These are phyloP conservation scores for Hyalella azteca DNA, from an alignment of 2,888 invertebrate genomes.

Conservation along the genomic window DNA sequence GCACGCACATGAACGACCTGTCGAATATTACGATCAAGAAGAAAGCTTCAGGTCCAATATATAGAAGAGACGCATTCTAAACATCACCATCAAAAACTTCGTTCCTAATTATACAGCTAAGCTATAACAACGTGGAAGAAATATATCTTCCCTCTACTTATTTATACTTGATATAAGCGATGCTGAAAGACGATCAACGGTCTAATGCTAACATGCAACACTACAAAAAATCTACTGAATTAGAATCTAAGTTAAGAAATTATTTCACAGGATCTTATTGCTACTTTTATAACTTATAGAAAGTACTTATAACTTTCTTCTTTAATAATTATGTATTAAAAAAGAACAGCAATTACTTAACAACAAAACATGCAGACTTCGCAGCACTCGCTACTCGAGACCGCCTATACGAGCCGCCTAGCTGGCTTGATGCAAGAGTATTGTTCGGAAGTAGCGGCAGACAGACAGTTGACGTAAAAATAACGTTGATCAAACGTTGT, in stretches of 20 bases:
- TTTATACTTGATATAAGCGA: not conserved
- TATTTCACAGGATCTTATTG: constrained; percentile 1
- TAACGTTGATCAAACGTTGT: not conserved
- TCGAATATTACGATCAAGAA: too few species aligned
- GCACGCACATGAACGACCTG: too few species aligned
- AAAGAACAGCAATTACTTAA: not conserved
- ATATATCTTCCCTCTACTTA: not conserved
- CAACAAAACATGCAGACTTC: not conserved
- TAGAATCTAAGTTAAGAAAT: not conserved
- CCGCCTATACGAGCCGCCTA: too few species aligned
- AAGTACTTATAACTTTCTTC: not conserved
- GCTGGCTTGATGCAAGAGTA: too few species aligned
- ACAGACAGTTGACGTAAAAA: too few species aligned
- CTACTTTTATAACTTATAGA: not conserved
- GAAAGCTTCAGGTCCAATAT: too few species aligned
- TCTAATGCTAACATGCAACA: constrained; percentile 13
- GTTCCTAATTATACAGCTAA: too few species aligned
- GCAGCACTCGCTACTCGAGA: not conserved
- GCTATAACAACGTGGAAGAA: not conserved
- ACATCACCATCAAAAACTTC: too few species aligned
- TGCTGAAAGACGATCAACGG: constrained; percentile 13
- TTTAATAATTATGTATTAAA: not conserved
- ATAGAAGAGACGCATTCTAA: too few species aligned
- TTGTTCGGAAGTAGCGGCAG: too few species aligned
- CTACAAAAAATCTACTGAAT: constrained; percentile 7